A percentile compares a stretch with the other conserved stretches of the same genome.
phyloP scores from a whole-genome alignment of 2,888 invertebrate genomes.

The Agrenia bidenticulata region DNA sequence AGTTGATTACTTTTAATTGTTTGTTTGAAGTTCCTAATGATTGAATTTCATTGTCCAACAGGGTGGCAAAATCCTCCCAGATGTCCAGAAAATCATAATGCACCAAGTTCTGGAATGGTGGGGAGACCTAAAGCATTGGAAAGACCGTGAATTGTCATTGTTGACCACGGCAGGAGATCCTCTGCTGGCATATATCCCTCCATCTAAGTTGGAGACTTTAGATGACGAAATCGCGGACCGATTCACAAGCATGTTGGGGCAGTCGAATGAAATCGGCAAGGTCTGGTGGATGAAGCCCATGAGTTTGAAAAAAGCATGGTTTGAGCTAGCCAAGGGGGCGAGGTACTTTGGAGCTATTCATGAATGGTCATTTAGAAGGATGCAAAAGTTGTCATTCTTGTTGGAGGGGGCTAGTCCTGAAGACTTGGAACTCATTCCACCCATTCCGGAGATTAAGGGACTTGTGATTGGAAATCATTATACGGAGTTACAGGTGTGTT shows the following conservation, averaged over 20 bases:
- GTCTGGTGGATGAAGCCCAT: conserved; percentile 45
- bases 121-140: conserved; percentile 39
- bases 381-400: conserved; percentile 43
- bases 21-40: too few relatives aligned
- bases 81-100: conserved; percentile 39
- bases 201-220: conserved; percentile 29
- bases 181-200: conserved; percentile 35
- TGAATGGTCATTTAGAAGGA: conserved; percentile 45
- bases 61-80: conserved; percentile 40
- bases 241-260: conserved; percentile 35
- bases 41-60: too few relatives aligned
- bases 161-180: conserved; percentile 40
- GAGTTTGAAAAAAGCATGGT: conserved; percentile 43
- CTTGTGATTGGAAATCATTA: conserved; percentile 41
- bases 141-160: conserved; percentile 37
- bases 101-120: conserved; percentile 38
- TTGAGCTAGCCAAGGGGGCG: conserved; percentile 43
- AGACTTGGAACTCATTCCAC: conserved; percentile 37
- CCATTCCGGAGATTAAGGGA: conserved; percentile 40
- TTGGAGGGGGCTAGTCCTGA: conserved; percentile 43
- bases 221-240: conserved; percentile 44
- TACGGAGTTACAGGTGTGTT: conserved; percentile 39
- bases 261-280: conserved; percentile 38
- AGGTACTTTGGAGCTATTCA: conserved; percentile 44
- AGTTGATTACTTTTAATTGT: too few relatives aligned